Percentiles rank a stretch among this genome's conserved stretches.
Evolutionary conservation across 2,113 vertebrate species (phyloP).

Genomic region (Clupea harengus): DNA sequence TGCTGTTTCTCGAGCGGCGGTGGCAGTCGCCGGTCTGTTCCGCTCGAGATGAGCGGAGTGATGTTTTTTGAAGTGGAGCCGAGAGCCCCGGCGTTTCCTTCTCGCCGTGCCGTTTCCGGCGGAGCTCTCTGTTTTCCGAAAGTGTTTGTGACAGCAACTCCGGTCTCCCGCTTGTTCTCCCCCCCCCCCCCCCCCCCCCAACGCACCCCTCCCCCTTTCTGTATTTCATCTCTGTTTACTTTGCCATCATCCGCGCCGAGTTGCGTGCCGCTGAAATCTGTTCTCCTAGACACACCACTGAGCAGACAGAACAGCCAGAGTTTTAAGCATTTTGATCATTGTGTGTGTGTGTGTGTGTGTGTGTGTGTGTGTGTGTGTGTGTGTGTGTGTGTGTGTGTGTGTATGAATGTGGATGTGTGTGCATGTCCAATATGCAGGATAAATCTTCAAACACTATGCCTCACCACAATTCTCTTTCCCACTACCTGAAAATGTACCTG

Average conservation of each 20-base stretch:
- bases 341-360: too few relatives aligned
- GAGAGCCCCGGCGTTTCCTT: not conserved
- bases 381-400: not conserved
- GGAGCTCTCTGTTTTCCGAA: not conserved
- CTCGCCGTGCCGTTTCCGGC: not conserved
- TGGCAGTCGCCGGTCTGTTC: not conserved
- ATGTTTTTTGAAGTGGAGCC: not conserved
- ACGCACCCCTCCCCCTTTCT: not conserved
- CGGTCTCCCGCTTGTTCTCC: not conserved
- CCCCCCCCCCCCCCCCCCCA: not conserved
- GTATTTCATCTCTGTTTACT: not conserved
- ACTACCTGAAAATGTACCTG: too few relatives aligned
- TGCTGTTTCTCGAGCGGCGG: not conserved
- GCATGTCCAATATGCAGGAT: not conserved
- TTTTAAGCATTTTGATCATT: not conserved
- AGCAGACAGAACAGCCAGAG: slow-evolving; percentile 2
- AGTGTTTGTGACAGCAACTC: not conserved
- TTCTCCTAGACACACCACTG: not conserved
- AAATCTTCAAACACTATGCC: too few relatives aligned
- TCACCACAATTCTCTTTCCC: too few relatives aligned
- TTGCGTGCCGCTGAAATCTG: not conserved
- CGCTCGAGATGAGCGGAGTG: not conserved
- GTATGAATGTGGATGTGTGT: not conserved
- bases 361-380: not conserved
- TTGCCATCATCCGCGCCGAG: not conserved